phyloP scores from a whole-genome alignment of 2,888 invertebrate genomes.

The Polyommatus icarus region DNA sequence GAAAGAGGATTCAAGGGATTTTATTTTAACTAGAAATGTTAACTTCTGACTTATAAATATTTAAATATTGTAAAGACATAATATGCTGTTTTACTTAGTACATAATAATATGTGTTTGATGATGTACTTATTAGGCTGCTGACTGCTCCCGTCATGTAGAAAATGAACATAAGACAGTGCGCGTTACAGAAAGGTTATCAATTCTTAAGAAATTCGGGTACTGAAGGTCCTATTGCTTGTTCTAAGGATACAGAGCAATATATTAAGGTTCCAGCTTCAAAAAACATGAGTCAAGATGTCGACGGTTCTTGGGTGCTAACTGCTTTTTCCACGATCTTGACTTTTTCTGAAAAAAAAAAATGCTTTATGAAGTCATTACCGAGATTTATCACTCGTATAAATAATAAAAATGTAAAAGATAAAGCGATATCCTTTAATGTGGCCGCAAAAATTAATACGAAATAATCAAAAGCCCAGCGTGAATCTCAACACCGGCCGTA shows the following conservation, averaged over 20 bases:
- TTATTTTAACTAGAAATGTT: too few relatives aligned
- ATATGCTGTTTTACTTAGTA: too few relatives aligned
- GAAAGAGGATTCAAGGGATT: too few relatives aligned
- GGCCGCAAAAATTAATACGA: conserved; percentile 4
- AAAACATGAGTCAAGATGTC: background rate
- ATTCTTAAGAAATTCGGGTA: background rate
- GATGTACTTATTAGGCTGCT: too few relatives aligned
- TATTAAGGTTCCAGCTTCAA: background rate
- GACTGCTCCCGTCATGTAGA: too few relatives aligned
- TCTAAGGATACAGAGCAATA: background rate
- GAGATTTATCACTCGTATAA: background rate
- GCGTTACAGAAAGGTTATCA: too few relatives aligned
- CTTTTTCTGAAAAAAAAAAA: background rate
- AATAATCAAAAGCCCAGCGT: conserved; percentile 29
- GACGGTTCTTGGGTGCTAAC: background rate
- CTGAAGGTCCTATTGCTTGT: background rate
- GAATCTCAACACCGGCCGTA: conserved; percentile 25
- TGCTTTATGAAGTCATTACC: conserved; percentile 3
- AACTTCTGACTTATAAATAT: too few relatives aligned
- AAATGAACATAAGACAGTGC: too few relatives aligned
- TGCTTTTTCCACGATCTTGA: background rate
- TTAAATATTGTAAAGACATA: too few relatives aligned
- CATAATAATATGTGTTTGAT: too few relatives aligned
- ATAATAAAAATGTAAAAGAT: conserved; percentile 1
- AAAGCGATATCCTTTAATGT: background rate